Conservation (phyloP, 2,113 vertebrate genomes). For the Erythrolamprus reginae region DNA sequence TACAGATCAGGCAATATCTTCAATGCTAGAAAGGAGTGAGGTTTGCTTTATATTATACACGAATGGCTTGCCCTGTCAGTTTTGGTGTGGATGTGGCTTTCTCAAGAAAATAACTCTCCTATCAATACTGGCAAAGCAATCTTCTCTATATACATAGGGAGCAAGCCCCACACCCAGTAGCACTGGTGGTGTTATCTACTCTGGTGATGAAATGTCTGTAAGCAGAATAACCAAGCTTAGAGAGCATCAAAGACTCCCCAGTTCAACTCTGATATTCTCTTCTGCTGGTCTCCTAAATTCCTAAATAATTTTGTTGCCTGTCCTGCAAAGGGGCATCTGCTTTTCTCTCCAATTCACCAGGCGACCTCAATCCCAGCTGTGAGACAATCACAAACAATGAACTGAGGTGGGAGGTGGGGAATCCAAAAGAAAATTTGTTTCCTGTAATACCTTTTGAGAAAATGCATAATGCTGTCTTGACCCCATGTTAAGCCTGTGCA, state of each 20-base stretch:
- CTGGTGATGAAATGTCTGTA: neutral
- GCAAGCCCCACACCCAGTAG: neutral
- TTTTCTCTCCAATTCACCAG: neutral
- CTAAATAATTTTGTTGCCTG: neutral
- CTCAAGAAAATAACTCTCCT: neutral
- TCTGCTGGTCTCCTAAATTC: neutral
- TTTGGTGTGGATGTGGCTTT: neutral
- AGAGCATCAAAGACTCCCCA: neutral
- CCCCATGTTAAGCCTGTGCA: neutral
- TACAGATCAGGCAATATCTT: neutral
- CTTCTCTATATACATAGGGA: neutral
- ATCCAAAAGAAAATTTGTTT: neutral
- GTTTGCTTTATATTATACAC: neutral
- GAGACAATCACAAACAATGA: neutral
- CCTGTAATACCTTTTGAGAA: neutral
- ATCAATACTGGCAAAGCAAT: neutral
- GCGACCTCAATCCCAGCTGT: neutral
- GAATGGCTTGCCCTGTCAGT: neutral
- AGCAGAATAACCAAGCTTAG: neutral
- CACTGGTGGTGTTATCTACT: neutral
- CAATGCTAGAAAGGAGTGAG: neutral
- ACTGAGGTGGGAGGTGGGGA: neutral
- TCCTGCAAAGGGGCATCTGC: neutral
- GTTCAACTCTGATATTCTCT: neutral
- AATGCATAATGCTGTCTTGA: neutral